phyloP scores from a whole-genome alignment of 2,113 vertebrate genomes.

The Aptenodytes forsteri region DNA sequence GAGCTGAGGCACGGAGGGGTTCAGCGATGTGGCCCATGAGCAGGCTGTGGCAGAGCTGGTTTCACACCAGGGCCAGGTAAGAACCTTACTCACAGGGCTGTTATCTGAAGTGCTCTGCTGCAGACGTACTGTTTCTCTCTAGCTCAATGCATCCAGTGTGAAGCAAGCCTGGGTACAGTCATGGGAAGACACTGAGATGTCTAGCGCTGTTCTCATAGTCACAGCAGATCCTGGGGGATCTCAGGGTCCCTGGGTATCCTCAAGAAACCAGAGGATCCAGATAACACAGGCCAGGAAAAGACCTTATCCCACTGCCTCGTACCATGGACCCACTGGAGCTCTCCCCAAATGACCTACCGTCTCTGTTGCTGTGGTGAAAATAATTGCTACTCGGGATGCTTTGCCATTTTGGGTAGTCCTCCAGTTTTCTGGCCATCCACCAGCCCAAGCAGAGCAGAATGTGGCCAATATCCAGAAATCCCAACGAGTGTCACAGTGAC shows the following conservation, averaged over 20 bases:
- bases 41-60: not conserved
- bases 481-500: not conserved
- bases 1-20: not conserved
- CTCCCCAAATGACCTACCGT: rapidly evolving
- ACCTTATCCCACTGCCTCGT: not conserved
- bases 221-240: not conserved
- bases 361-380: not conserved
- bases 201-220: not conserved
- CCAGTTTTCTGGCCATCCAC: not conserved
- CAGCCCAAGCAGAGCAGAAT: not conserved
- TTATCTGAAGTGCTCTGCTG: not conserved
- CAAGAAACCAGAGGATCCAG: not conserved
- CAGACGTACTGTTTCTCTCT: rapidly evolving
- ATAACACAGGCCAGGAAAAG: not conserved
- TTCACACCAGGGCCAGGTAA: not conserved
- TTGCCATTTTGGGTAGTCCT: not conserved
- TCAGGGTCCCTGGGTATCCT: not conserved
- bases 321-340: not conserved
- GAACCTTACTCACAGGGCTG: not conserved
- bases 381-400: rapidly evolving
- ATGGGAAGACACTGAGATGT: not conserved
- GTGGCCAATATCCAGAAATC: not conserved
- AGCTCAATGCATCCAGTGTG: not conserved
- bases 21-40: not conserved
- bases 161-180: not conserved